Evolutionary conservation across 2,888 invertebrate species (phyloP).

Genomic region (Nymphalis c-album): DNA sequence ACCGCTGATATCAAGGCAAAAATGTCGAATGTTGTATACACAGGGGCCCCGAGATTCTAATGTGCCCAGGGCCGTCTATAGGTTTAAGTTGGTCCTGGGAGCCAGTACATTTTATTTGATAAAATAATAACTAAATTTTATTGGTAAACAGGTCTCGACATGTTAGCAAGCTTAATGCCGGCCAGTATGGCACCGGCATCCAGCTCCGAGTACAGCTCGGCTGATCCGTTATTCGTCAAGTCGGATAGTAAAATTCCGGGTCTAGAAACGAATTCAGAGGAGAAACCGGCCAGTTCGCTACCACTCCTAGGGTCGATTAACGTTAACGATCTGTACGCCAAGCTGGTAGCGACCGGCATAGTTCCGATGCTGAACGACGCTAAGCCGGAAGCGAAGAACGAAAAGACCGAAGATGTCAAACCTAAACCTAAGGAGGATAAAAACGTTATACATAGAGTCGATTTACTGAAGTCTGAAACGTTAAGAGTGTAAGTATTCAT

Average conservation of each 20-base stretch:
- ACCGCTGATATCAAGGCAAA: too few species aligned
- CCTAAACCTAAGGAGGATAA: slow-evolving; percentile 58
- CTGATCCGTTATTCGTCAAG: slow-evolving; percentile 64
- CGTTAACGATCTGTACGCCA: slow-evolving; percentile 91
- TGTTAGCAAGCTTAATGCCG: slow-evolving; percentile 84
- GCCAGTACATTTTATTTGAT: slow-evolving; percentile 3
- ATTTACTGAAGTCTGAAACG: slow-evolving; percentile 86
- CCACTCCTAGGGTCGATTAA: slow-evolving; percentile 79
- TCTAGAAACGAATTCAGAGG: slow-evolving; percentile 59
- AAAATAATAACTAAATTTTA: background rate
- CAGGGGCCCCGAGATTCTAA: too few species aligned
- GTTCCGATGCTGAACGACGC: slow-evolving; percentile 53
- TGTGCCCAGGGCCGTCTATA: too few species aligned
- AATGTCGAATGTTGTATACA: too few species aligned
- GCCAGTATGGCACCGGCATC: slow-evolving; percentile 81
- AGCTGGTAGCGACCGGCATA: slow-evolving; percentile 88
- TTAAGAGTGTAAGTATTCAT: slow-evolving; percentile 84
- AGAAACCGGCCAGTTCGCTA: slow-evolving; percentile 56
- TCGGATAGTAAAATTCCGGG: slow-evolving; percentile 64
- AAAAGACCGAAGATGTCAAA: slow-evolving; percentile 51
- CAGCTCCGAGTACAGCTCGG: slow-evolving; percentile 80
- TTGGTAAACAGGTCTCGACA: slow-evolving; percentile 78
- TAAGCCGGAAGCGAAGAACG: slow-evolving; percentile 48
- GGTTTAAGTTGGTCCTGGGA: too few species aligned
- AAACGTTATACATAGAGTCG: slow-evolving; percentile 82